Evolutionary conservation across 2,888 invertebrate genomes (phyloP).

Genomic region (Panopea generosa): DNA sequence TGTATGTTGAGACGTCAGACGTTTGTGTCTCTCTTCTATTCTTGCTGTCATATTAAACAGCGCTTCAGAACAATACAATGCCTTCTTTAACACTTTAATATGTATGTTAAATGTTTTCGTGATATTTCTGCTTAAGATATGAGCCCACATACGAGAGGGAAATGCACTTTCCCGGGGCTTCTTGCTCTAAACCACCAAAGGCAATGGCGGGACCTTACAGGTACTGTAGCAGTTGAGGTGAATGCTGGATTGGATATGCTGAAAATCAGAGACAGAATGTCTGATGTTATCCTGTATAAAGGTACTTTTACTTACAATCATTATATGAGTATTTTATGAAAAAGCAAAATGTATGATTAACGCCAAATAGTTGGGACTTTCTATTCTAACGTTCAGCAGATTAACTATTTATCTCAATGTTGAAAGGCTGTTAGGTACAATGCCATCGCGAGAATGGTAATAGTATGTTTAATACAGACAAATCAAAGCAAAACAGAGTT

Average conservation of each 20-base stretch:
- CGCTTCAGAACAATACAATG: too few relatives aligned
- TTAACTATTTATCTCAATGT: too few relatives aligned
- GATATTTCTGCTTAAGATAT: conserved; percentile 23
- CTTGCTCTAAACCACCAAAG: conserved; percentile 8
- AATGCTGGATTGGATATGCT: conserved; percentile 11
- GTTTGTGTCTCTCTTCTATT: too few relatives aligned
- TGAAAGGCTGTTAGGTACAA: too few relatives aligned
- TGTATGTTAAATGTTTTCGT: too few relatives aligned
- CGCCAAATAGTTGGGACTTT: background rate
- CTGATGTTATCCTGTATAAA: background rate
- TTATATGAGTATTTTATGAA: background rate
- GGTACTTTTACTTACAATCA: too few relatives aligned
- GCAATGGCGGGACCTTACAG: conserved; percentile 21
- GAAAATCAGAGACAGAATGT: conserved; percentile 3
- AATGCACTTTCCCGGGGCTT: conserved; percentile 17
- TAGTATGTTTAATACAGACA: too few relatives aligned
- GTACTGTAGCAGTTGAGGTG: conserved; percentile 1
- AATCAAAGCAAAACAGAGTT: too few relatives aligned
- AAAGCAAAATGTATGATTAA: background rate
- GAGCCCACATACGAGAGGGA: conserved; percentile 1
- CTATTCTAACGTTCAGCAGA: background rate
- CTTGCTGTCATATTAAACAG: too few relatives aligned
- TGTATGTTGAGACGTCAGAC: too few relatives aligned
- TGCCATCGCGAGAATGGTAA: too few relatives aligned
- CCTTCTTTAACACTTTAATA: too few relatives aligned